Percentiles rank a stretch among this genome's conserved stretches.
Evolutionary conservation across 2,888 invertebrate genomes (phyloP).

Genomic region (Liodrosophila aerea): DNA sequence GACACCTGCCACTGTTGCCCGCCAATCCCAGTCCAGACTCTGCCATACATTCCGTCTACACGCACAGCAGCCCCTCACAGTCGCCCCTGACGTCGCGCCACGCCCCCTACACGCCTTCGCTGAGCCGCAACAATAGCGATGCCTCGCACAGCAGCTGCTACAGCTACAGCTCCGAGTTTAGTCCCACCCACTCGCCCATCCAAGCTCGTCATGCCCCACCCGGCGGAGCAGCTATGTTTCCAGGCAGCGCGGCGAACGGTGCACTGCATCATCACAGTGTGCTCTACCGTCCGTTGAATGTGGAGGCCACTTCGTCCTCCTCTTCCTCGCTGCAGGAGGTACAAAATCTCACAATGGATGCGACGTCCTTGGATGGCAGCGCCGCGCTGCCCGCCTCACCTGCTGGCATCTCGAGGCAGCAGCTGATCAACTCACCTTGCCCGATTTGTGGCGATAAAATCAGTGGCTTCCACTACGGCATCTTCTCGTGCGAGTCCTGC

Average conservation of each 20-base stretch:
- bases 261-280: constrained; percentile 83
- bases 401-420: constrained; percentile 92
- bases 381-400: constrained; percentile 82
- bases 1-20: constrained; percentile 86
- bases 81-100: constrained; percentile 93
- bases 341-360: constrained; percentile 78
- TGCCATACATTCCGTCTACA: constrained; percentile 94
- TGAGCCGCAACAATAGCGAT: constrained; percentile 94
- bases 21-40: constrained; percentile 94
- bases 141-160: constrained; percentile 95
- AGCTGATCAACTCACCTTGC: constrained; percentile 95
- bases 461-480: constrained; percentile 98
- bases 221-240: constrained; percentile 40
- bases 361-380: constrained; percentile 32
- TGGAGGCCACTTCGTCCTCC: constrained; percentile 43
- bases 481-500: constrained; percentile 98
- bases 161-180: constrained; percentile 91
- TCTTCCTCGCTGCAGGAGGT: constrained; percentile 52
- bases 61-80: constrained; percentile 91
- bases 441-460: constrained; percentile 98
- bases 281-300: constrained; percentile 83
- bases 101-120: constrained; percentile 90
- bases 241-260: constrained; percentile 56
- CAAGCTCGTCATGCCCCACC: constrained; percentile 85
- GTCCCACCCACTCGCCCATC: constrained; percentile 94